These are phyloP conservation scores for Dryas iulia DNA, from an alignment of 1,140 invertebrate genomes.

Conservation along the genomic window DNA sequence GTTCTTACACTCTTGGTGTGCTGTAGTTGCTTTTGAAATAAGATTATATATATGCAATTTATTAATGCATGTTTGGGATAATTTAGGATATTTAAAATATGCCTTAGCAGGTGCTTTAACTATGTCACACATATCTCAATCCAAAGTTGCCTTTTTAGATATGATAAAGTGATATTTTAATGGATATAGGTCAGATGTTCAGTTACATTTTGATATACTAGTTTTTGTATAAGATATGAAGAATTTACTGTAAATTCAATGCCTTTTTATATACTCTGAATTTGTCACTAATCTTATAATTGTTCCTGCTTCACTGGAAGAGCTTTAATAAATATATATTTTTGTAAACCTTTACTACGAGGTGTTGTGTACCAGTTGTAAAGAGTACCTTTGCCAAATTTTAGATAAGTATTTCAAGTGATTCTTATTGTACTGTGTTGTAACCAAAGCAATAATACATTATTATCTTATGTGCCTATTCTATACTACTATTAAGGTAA, in stretches of 20 bases:
- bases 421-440: constrained; percentile 69
- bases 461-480: constrained; percentile 74
- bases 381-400: constrained; percentile 70
- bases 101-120: constrained; percentile 74
- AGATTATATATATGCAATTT: constrained; percentile 64
- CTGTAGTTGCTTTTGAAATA: constrained; percentile 71
- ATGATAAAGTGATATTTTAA: constrained; percentile 73
- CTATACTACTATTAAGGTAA: constrained; percentile 52
- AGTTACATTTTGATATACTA: constrained; percentile 64
- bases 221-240: constrained; percentile 68
- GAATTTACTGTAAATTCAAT: constrained; percentile 50
- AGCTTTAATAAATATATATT: constrained; percentile 74
- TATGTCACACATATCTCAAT: constrained; percentile 74
- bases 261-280: constrained; percentile 53
- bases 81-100: constrained; percentile 58
- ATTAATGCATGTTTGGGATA: constrained; percentile 69
- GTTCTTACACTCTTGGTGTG: constrained; percentile 64
- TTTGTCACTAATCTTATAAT: constrained; percentile 58
- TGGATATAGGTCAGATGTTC: constrained; percentile 69
- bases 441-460: constrained; percentile 76
- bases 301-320: constrained; percentile 66
- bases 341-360: constrained; percentile 67
- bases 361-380: constrained; percentile 55
- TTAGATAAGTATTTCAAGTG: constrained; percentile 73
- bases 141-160: constrained; percentile 80